Conservation (phyloP, 2,888 invertebrate genomes). For the Yponomeuta plumbellus region DNA sequence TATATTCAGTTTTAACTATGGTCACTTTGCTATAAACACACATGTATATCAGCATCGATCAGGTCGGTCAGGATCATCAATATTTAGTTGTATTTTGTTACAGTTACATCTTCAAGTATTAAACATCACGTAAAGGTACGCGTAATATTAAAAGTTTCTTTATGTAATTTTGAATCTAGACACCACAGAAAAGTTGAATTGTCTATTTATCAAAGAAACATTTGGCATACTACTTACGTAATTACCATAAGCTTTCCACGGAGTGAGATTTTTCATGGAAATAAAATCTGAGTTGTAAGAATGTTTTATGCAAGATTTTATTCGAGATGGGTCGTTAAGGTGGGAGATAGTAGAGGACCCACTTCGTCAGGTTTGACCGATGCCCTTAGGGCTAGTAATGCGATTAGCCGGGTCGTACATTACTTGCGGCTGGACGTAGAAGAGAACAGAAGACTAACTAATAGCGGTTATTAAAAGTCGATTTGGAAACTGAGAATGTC, state of each 20-base stretch:
- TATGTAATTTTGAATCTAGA: no score
- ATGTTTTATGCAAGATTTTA: neutral
- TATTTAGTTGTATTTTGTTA: no score
- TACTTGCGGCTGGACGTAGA: neutral
- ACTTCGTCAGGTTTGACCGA: constrained; percentile 2
- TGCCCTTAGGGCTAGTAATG: constrained; percentile 20
- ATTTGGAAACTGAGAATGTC: no score
- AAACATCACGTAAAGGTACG: no score
- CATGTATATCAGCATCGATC: no score
- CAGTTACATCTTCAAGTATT: no score
- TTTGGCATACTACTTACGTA: neutral
- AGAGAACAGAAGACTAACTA: neutral
- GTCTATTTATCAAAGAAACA: no score
- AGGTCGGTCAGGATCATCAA: no score
- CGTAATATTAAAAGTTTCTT: no score
- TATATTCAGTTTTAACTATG: no score
- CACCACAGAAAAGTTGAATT: no score
- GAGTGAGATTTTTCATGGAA: neutral
- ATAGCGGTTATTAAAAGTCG: neutral
- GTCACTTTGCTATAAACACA: no score
- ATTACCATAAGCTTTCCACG: neutral
- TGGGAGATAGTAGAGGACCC: neutral
- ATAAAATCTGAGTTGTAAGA: neutral
- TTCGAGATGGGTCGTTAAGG: neutral
- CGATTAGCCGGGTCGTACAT: constrained; percentile 27